Evolutionary conservation across 2,113 vertebrate genomes (phyloP).

Genomic region (Urocynchramus pylzowi): DNA sequence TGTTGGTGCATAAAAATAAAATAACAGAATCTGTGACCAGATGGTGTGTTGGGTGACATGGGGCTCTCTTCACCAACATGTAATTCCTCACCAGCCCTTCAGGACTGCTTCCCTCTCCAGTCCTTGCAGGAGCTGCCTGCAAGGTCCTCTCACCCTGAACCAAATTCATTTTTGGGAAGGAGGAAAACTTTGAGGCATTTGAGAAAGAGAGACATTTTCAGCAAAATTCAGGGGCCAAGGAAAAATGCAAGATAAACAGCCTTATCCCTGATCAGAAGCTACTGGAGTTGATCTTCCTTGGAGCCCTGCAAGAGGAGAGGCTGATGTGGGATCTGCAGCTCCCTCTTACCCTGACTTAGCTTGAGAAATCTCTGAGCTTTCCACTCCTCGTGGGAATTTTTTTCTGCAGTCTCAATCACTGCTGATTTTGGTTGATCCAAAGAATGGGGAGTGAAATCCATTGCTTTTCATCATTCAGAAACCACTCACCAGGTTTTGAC

Average conservation of each 20-base stretch:
- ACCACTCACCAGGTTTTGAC: conserved; percentile 45
- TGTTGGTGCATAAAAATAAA: conserved; percentile 63
- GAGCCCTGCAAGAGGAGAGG: not conserved
- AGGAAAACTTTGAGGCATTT: not conserved
- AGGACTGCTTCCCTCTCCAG: not conserved
- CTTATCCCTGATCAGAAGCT: not conserved
- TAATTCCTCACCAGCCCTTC: conserved; percentile 2
- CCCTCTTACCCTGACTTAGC: not conserved
- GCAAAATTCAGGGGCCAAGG: not conserved
- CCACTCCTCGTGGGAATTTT: not conserved
- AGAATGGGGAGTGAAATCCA: not conserved
- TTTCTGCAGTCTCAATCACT: not conserved
- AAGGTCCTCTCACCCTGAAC: not conserved
- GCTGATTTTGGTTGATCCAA: not conserved
- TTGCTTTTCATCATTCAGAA: conserved; percentile 55
- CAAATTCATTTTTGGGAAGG: not conserved
- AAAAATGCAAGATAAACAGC: not conserved
- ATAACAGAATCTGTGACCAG: conserved; percentile 65
- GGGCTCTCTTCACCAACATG: conserved; percentile 30
- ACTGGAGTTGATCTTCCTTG: not conserved
- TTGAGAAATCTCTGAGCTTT: not conserved
- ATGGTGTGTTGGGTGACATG: conserved; percentile 56
- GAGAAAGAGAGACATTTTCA: not conserved
- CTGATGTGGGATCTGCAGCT: not conserved
- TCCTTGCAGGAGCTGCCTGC: not conserved